phyloP scores from a whole-genome alignment of 1,140 invertebrate genomes.

The Euura saliciscinereae region DNA sequence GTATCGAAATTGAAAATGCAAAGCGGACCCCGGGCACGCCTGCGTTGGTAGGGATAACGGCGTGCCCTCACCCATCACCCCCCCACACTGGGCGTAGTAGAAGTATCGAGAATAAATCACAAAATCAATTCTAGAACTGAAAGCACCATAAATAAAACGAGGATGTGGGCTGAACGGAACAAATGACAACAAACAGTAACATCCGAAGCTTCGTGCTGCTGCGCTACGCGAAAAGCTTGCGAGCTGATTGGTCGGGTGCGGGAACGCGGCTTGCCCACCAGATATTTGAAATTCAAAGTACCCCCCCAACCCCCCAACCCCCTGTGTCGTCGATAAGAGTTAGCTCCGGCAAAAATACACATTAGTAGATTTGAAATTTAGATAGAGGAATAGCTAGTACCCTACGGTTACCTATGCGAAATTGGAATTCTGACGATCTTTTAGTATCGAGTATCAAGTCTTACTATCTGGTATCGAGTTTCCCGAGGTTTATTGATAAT shows the following conservation, averaged over 20 bases:
- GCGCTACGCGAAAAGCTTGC: background rate
- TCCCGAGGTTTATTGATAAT: too few species aligned
- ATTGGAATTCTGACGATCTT: background rate
- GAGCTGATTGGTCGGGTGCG: background rate
- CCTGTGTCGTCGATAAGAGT: conserved; percentile 38
- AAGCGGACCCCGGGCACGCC: background rate
- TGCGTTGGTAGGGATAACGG: background rate
- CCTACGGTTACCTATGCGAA: conserved; percentile 14
- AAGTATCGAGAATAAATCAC: conserved; percentile 44
- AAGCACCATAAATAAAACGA: conserved; percentile 48
- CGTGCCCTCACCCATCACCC: conserved; percentile 11
- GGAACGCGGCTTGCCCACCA: conserved; percentile 26
- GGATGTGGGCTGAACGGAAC: conserved; percentile 15
- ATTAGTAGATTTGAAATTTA: conserved; percentile 60
- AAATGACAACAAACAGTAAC: conserved; percentile 6
- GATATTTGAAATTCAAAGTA: conserved; percentile 57
- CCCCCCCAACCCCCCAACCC: background rate
- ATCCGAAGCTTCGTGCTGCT: background rate
- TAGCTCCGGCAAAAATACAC: conserved; percentile 52
- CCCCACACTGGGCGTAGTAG: conserved; percentile 8
- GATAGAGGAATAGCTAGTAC: conserved; percentile 27
- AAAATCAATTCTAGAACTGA: conserved; percentile 40
- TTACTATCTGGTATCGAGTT: too few species aligned
- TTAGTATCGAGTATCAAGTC: background rate
- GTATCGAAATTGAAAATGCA: conserved; percentile 7